Conservation (phyloP, 2,888 invertebrate species). For the Melipona bicolor region DNA sequence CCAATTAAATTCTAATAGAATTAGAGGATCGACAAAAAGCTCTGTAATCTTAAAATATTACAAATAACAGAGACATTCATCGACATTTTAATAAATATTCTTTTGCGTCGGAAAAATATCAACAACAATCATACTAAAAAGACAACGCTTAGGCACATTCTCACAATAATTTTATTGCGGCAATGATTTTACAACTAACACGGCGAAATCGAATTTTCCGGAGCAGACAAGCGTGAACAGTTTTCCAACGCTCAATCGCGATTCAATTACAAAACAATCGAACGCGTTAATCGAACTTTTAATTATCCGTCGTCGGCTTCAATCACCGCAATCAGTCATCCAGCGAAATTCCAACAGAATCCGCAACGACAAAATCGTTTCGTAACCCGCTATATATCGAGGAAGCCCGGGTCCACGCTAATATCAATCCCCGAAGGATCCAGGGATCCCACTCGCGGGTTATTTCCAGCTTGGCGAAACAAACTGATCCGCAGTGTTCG, state of each 20-base stretch:
- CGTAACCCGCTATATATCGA: constrained; percentile 1
- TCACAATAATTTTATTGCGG: background rate
- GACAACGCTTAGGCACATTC: background rate
- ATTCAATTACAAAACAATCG: constrained; percentile 6
- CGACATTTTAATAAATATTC: background rate
- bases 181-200: background rate
- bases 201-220: background rate
- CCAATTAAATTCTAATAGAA: background rate
- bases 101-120: background rate
- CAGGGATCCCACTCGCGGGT: constrained; percentile 15
- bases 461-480: constrained; percentile 42
- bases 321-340: background rate
- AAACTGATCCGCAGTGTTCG: constrained; percentile 38
- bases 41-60: too few species aligned
- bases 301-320: background rate
- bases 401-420: background rate
- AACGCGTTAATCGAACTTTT: constrained; percentile 10
- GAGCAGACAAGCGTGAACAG: background rate
- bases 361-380: background rate
- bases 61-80: too few species aligned
- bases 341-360: constrained; percentile 3
- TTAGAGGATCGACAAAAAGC: too few species aligned
- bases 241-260: background rate
- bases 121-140: background rate
- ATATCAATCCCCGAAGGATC: constrained; percentile 43